phyloP scores from a whole-genome alignment of 2,113 vertebrate species.

The Coptodon bakossiorum region DNA sequence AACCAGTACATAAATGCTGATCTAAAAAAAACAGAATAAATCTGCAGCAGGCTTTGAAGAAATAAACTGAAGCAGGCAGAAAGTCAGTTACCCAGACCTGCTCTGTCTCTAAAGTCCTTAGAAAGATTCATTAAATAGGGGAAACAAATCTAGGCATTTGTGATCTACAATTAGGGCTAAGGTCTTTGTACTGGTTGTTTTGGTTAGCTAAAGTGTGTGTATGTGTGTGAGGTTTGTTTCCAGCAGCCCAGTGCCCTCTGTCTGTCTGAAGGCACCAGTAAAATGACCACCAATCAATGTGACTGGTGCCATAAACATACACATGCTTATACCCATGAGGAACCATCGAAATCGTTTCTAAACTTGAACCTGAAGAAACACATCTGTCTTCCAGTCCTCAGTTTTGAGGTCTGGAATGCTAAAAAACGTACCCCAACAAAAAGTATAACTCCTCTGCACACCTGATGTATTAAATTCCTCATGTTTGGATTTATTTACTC shows the following conservation, averaged over 20 bases:
- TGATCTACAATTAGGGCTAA: not conserved
- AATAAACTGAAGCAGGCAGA: not conserved
- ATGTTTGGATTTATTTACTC: not conserved
- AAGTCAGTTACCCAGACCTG: not conserved
- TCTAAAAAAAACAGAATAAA: not conserved
- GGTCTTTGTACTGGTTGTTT: not conserved
- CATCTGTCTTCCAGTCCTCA: not conserved
- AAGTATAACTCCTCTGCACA: not conserved
- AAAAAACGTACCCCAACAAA: not conserved
- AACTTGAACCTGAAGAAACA: not conserved
- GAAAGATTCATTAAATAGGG: not conserved
- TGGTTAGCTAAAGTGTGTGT: not conserved
- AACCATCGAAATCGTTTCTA: not conserved
- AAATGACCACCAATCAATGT: slow-evolving; percentile 31
- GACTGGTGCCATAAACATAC: slow-evolving; percentile 12
- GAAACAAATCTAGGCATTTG: not conserved
- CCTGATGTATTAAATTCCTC: not conserved
- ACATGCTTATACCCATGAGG: not conserved
- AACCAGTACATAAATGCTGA: not conserved
- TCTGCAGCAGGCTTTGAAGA: not conserved
- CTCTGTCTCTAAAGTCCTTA: not conserved
- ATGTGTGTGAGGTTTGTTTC: not conserved
- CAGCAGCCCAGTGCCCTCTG: not conserved
- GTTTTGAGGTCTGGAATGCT: not conserved
- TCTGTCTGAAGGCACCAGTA: slow-evolving; percentile 17